phyloP scores from a whole-genome alignment of 2,888 invertebrate species.

The Protodeltote pygarga region DNA sequence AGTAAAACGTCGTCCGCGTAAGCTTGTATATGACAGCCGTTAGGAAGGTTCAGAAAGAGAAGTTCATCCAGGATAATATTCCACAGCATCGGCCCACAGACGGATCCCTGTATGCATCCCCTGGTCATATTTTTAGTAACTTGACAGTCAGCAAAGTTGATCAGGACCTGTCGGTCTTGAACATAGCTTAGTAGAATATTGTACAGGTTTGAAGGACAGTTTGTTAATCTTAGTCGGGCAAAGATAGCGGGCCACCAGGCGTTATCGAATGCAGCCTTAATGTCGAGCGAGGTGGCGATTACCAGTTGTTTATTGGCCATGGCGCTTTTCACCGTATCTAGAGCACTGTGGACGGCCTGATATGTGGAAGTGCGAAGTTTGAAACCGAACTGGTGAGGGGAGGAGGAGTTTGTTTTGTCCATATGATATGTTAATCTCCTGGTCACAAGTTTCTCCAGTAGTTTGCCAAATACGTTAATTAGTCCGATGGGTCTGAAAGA shows the following conservation, averaged over 20 bases:
- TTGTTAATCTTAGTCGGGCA: conserved; percentile 12
- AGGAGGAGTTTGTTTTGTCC: neutral
- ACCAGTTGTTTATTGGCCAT: neutral
- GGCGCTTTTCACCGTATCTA: neutral
- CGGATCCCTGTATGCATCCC: conserved; percentile 49
- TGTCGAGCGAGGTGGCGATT: conserved; percentile 21
- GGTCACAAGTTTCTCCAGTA: conserved; percentile 30
- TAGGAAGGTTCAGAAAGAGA: conserved; percentile 1
- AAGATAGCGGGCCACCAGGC: conserved; percentile 44
- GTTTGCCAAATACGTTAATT: conserved; percentile 37
- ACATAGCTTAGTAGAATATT: conserved; percentile 31
- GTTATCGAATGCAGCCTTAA: conserved; percentile 35
- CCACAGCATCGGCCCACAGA: conserved; percentile 40
- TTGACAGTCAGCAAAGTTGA: conserved; percentile 17
- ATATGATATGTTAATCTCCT: conserved; percentile 20
- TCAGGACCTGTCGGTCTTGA: conserved; percentile 3
- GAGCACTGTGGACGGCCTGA: neutral
- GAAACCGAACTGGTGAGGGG: conserved; percentile 32
- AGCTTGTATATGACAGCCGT: conserved; percentile 29
- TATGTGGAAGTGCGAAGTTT: conserved; percentile 29
- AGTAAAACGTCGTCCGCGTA: conserved; percentile 40
- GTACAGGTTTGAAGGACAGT: conserved; percentile 38
- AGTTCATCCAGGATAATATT: conserved; percentile 45
- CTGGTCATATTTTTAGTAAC: conserved; percentile 23
- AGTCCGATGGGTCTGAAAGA: conserved; percentile 46